A percentile compares a stretch with the other conserved stretches of the same genome.
These are phyloP conservation scores for Pogona vitticeps DNA, from an alignment of 2,113 vertebrate genomes.

Conservation along the genomic window DNA sequence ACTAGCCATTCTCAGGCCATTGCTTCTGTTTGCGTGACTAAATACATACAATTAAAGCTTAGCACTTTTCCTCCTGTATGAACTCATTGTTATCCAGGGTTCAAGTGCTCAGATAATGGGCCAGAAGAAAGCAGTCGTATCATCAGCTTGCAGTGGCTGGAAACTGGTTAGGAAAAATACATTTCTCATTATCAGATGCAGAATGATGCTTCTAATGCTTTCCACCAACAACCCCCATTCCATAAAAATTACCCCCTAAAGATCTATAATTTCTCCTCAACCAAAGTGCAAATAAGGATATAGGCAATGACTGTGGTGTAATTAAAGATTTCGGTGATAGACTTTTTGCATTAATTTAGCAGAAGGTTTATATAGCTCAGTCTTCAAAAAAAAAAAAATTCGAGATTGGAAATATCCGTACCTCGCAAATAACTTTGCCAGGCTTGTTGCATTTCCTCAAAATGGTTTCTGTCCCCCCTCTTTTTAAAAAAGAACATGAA, in stretches of 20 bases:
- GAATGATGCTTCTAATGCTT: slow-evolving; percentile 54
- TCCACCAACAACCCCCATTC: slow-evolving; percentile 16
- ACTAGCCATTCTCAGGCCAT: slow-evolving; percentile 98
- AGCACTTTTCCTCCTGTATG: slow-evolving; percentile 96
- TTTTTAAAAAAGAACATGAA: background rate
- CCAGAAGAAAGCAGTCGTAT: slow-evolving; percentile 91
- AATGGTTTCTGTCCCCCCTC: background rate
- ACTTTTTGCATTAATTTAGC: slow-evolving; percentile 48
- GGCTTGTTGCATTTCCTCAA: slow-evolving; percentile 29
- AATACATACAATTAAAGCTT: slow-evolving; percentile 99
- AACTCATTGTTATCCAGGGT: slow-evolving; percentile 99
- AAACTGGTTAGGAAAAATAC: slow-evolving; percentile 88
- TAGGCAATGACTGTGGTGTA: slow-evolving; percentile 31
- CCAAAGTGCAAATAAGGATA: slow-evolving; percentile 41
- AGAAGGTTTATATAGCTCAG: slow-evolving; percentile 17
- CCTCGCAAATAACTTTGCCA: slow-evolving; percentile 28
- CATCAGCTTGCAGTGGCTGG: slow-evolving; percentile 79
- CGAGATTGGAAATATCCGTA: slow-evolving; percentile 17
- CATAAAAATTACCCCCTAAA: slow-evolving; percentile 51
- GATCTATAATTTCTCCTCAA: slow-evolving; percentile 47
- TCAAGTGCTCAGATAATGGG: slow-evolving; percentile 99
- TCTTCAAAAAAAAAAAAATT: slow-evolving; percentile 35
- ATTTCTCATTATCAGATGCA: slow-evolving; percentile 88
- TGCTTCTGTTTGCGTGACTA: slow-evolving; percentile 99
- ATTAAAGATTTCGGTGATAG: slow-evolving; percentile 59